phyloP scores from a whole-genome alignment of 35 echinoderm and acorn worm species.

The Eucidaris tribuloides region DNA sequence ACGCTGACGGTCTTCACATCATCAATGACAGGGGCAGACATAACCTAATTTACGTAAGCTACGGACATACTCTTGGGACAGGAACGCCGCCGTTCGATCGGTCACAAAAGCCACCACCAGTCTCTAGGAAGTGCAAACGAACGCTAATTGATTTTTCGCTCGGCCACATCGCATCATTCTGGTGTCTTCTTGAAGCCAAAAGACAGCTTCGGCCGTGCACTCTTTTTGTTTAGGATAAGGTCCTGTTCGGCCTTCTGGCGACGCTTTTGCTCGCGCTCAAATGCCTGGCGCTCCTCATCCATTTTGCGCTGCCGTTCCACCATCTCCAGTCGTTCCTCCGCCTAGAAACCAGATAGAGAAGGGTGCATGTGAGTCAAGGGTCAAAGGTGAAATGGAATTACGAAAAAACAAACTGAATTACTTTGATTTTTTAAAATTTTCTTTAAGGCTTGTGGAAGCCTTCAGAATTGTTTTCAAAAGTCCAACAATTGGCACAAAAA shows the following conservation, averaged over 20 bases:
- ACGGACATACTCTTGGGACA: no score
- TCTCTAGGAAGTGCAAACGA: no score
- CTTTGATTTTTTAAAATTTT: not conserved
- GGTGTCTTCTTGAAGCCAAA: slow-evolving; percentile 64
- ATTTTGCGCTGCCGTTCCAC: slow-evolving; percentile 69
- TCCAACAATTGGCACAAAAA: not conserved
- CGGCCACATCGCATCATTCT: no score
- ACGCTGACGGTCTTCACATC: no score
- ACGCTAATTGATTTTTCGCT: no score
- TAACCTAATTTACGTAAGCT: no score
- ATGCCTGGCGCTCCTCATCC: slow-evolving; percentile 70
- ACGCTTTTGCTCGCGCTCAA: slow-evolving; percentile 60
- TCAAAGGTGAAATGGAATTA: not conserved
- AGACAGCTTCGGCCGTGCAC: slow-evolving; percentile 52
- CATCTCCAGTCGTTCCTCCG: slow-evolving; percentile 72
- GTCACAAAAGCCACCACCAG: no score
- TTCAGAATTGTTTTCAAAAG: not conserved
- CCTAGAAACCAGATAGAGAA: slow-evolving; percentile 45
- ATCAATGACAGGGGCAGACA: no score
- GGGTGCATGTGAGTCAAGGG: not conserved
- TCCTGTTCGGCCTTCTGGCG: slow-evolving; percentile 69
- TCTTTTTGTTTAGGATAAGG: slow-evolving; percentile 75
- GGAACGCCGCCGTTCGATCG: no score
- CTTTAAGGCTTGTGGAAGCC: not conserved
- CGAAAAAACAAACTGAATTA: not conserved